Conservation (phyloP, 2,113 vertebrate species). For the Bothrops jararaca region DNA sequence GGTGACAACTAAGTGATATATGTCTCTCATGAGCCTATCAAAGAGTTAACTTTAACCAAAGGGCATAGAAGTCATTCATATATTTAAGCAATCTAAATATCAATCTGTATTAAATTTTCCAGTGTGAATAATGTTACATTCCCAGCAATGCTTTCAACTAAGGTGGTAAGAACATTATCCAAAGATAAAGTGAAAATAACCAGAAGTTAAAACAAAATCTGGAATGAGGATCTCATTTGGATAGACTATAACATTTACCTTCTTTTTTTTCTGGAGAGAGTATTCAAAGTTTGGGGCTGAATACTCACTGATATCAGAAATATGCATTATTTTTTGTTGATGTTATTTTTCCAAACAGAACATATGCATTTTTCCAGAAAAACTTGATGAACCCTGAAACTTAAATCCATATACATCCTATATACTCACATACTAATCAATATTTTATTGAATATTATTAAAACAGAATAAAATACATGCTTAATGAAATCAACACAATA, state of each 20-base stretch:
- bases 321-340: neutral
- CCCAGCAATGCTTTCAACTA: neutral
- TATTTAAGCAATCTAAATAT: neutral
- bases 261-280: neutral
- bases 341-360: neutral
- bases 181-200: neutral
- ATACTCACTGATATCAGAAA: neutral
- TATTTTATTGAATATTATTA: neutral
- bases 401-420: neutral
- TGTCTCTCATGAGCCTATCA: conserved; percentile 9
- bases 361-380: neutral
- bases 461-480: neutral
- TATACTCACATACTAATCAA: neutral
- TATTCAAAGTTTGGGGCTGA: neutral
- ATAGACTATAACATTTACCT: neutral
- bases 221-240: neutral
- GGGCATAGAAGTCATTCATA: neutral
- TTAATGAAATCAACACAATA: neutral
- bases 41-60: conserved; percentile 5
- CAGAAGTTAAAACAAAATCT: neutral
- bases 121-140: neutral
- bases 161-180: neutral
- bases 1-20: conserved; percentile 9
- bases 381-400: neutral
- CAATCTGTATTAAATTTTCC: conserved; percentile 5